Conservation (phyloP, 2,888 invertebrate genomes). For the Lasius platythorax region DNA sequence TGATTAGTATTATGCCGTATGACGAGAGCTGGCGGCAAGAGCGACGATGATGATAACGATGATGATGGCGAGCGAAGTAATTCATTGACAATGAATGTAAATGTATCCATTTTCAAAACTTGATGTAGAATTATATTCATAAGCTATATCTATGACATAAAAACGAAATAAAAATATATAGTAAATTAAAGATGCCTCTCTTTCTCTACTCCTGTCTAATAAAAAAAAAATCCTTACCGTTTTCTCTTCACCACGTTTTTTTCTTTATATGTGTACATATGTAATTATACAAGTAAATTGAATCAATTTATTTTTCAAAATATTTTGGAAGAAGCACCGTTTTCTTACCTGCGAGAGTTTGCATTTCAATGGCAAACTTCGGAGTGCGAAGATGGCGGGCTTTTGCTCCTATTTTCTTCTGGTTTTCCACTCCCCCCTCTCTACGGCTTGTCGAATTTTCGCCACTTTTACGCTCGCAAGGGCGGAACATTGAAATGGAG, state of each 20-base stretch:
- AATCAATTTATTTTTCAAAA: background rate
- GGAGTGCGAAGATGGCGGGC: constrained; percentile 43
- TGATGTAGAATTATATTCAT: constrained; percentile 86
- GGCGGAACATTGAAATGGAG: constrained; percentile 84
- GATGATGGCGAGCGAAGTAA: constrained; percentile 76
- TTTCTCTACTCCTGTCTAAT: constrained; percentile 11
- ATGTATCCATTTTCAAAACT: constrained; percentile 86
- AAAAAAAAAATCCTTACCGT: constrained; percentile 9
- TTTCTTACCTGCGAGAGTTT: constrained; percentile 32
- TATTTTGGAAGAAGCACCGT: background rate
- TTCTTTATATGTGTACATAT: background rate
- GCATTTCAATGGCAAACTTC: constrained; percentile 60
- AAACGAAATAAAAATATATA: constrained; percentile 86
- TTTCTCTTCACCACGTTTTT: background rate
- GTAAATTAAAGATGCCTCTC: constrained; percentile 76
- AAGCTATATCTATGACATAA: constrained; percentile 86
- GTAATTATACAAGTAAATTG: background rate
- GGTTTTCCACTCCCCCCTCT: constrained; percentile 65
- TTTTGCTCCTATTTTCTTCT: constrained; percentile 46
- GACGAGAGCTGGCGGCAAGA: constrained; percentile 61
- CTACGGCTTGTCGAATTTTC: constrained; percentile 75
- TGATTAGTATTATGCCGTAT: constrained; percentile 82
- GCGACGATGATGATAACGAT: constrained; percentile 69
- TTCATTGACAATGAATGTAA: constrained; percentile 86
- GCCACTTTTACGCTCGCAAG: constrained; percentile 83